Conservation (phyloP, 2,113 vertebrate genomes). For the Oreochromis aureus region DNA sequence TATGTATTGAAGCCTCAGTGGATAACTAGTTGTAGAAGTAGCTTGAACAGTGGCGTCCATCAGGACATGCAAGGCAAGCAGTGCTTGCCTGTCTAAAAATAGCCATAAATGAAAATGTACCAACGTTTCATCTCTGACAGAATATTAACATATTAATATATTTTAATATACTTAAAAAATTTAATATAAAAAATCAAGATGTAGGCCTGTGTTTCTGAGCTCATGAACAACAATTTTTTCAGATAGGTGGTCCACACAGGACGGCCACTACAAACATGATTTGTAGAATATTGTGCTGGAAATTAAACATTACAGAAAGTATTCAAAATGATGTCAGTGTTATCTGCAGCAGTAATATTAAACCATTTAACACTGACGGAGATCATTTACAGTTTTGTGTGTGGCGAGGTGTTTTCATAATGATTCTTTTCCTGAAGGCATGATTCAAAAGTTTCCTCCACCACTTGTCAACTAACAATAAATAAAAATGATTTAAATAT, state of each 20-base stretch:
- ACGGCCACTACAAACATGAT: not conserved
- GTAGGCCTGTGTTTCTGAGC: not conserved
- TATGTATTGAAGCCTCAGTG: not conserved
- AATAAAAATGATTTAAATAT: not conserved
- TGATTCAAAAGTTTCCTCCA: fast-evolving
- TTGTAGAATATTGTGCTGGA: not conserved
- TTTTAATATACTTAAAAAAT: not conserved
- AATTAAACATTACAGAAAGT: not conserved
- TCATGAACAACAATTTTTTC: not conserved
- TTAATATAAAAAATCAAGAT: not conserved
- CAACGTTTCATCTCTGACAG: not conserved
- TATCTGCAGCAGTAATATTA: not conserved
- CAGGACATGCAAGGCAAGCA: not conserved
- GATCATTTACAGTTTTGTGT: not conserved
- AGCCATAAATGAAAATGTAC: not conserved
- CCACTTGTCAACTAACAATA: fast-evolving
- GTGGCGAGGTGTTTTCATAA: not conserved
- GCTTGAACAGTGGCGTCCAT: not conserved
- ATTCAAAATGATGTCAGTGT: not conserved
- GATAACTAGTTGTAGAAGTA: not conserved
- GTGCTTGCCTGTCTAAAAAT: not conserved
- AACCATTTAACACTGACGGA: not conserved
- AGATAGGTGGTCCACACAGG: not conserved
- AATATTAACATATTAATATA: not conserved
- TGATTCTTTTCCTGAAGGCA: not conserved